These are phyloP conservation scores for Chelon auratus DNA, from an alignment of 2,797 vertebrate genomes.

Conservation along the genomic window DNA sequence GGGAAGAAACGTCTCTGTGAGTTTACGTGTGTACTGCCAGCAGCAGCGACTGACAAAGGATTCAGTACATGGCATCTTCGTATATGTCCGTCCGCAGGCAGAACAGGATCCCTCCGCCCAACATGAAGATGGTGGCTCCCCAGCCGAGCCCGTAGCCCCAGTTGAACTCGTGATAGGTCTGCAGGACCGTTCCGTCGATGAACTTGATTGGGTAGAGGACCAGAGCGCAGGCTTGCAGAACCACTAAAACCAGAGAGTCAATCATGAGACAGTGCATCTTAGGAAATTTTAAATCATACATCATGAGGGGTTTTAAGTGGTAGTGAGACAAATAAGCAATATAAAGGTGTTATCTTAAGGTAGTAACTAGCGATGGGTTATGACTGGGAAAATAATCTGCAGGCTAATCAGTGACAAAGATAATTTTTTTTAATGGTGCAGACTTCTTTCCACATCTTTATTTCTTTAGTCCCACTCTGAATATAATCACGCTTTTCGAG, in stretches of 20 bases:
- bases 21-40: constrained; percentile 32
- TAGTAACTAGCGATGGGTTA: neutral
- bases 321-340: neutral
- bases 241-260: constrained; percentile 75
- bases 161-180: constrained; percentile 89
- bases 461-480: neutral
- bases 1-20: constrained; percentile 39
- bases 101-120: constrained; percentile 88
- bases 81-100: constrained; percentile 87
- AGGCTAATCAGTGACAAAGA: neutral
- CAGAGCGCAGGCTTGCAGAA: constrained; percentile 88
- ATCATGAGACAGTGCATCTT: neutral
- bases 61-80: constrained; percentile 85
- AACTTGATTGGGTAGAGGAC: constrained; percentile 90
- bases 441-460: neutral
- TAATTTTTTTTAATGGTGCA: too few relatives aligned
- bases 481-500: neutral
- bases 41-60: neutral
- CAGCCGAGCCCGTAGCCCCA: constrained; percentile 91
- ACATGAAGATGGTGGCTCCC: constrained; percentile 89
- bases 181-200: constrained; percentile 85
- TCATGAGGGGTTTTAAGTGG: neutral
- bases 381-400: neutral
- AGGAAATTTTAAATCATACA: neutral
- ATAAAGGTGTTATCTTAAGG: neutral